Percentiles rank a stretch among this genome's conserved stretches.
These are phyloP conservation scores for Popillia japonica DNA, from an alignment of 1,140 invertebrate genomes.

Conservation along the genomic window DNA sequence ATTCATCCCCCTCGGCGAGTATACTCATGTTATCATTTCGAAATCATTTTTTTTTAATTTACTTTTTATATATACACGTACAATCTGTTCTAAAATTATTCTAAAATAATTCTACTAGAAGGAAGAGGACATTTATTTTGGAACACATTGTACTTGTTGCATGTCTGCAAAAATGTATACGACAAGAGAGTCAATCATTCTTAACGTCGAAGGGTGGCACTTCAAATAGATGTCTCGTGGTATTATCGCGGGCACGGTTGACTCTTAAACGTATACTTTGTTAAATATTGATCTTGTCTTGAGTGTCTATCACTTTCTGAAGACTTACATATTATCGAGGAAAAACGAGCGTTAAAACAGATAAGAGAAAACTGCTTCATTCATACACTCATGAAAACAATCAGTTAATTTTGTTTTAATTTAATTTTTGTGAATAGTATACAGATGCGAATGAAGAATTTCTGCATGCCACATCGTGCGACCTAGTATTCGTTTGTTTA, in stretches of 20 bases:
- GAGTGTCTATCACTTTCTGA: background rate
- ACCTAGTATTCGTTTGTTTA: no score
- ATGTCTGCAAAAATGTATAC: background rate
- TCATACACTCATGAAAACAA: conserved; percentile 5
- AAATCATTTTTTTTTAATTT: no score
- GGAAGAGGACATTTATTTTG: no score
- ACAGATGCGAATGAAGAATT: background rate
- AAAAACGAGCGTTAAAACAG: background rate
- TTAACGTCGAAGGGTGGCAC: background rate
- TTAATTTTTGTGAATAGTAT: no score
- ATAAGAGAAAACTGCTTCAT: background rate
- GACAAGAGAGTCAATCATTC: background rate
- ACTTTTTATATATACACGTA: no score
- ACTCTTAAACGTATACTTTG: background rate
- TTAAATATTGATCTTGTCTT: background rate
- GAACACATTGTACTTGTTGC: conserved; percentile 23
- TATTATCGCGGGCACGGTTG: background rate
- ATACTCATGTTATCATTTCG: no score
- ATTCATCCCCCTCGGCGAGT: no score
- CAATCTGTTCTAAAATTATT: no score
- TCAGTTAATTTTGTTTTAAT: background rate
- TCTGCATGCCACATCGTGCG: conserved; percentile 32
- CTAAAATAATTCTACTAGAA: no score
- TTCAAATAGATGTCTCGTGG: background rate
- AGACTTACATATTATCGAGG: no score